A percentile compares a stretch with the other conserved stretches of the same genome.
Evolutionary conservation across 2,888 invertebrate genomes (phyloP).

Genomic region (Drosophila lutescens): DNA sequence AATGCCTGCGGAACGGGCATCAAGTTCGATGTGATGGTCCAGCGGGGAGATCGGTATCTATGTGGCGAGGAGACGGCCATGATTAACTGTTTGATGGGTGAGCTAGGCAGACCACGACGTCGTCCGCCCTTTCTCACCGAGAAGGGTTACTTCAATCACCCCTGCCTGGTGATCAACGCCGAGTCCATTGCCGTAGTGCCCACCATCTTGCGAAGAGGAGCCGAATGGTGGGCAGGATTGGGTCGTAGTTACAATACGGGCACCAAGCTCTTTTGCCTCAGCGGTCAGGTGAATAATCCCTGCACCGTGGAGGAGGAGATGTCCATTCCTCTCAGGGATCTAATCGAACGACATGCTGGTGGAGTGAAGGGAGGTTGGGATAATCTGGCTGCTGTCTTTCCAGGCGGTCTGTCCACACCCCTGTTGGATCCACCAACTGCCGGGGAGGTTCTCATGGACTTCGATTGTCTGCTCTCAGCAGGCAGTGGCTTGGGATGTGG

Average conservation of each 20-base stretch:
- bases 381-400: conserved; percentile 97
- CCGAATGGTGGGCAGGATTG: conserved; percentile 97
- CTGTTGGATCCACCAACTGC: conserved; percentile 96
- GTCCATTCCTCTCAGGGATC: conserved; percentile 96
- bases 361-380: conserved; percentile 99
- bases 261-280: conserved; percentile 98
- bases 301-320: conserved; percentile 99
- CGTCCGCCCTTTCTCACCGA: conserved; percentile 99
- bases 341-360: conserved; percentile 97
- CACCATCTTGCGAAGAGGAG: conserved; percentile 96
- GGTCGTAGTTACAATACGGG: conserved; percentile 97
- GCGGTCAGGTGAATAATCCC: conserved; percentile 97
- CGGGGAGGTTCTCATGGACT: conserved; percentile 96
- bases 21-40: conserved; percentile 97
- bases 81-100: conserved; percentile 98
- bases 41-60: conserved; percentile 98
- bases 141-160: conserved; percentile 98
- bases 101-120: conserved; percentile 96
- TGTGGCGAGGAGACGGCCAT: conserved; percentile 99
- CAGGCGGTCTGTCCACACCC: conserved; percentile 98
- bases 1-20: conserved; percentile 97
- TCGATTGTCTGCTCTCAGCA: conserved; percentile 94
- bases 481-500: conserved; percentile 98
- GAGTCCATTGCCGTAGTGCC: conserved; percentile 98
- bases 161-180: conserved; percentile 98